phyloP scores from a whole-genome alignment of 2,888 invertebrate species.

The Chironomus tentans region DNA sequence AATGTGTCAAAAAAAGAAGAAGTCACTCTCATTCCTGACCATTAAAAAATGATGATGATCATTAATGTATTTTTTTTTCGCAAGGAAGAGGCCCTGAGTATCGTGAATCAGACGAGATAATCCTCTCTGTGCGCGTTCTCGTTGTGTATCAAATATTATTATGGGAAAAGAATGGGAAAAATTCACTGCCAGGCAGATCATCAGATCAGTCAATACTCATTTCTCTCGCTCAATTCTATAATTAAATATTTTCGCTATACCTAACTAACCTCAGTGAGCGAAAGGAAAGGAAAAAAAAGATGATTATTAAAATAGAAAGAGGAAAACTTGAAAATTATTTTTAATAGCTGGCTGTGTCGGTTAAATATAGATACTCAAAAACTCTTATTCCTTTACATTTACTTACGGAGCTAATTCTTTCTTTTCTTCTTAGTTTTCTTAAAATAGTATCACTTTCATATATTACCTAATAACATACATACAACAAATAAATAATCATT shows the following conservation, averaged over 20 bases:
- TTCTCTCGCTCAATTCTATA: slow-evolving; percentile 26
- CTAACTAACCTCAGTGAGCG: slow-evolving; percentile 19
- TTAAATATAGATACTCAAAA: slow-evolving; percentile 24
- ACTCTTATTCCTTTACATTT: slow-evolving; percentile 23
- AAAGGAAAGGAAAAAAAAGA: slow-evolving; percentile 6
- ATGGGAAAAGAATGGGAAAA: neutral
- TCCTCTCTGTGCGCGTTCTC: no score
- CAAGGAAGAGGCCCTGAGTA: neutral
- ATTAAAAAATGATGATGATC: no score
- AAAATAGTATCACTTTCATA: slow-evolving; percentile 25
- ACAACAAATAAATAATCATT: no score
- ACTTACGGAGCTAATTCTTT: slow-evolving; percentile 21
- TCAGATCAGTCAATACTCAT: slow-evolving; percentile 20
- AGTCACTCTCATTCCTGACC: no score
- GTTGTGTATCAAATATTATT: neutral
- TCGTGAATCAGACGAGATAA: no score
- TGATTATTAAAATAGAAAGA: slow-evolving; percentile 25
- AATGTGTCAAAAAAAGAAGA: no score
- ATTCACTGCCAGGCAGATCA: slow-evolving; percentile 14
- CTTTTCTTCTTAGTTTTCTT: slow-evolving; percentile 1
- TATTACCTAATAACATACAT: slow-evolving; percentile 13
- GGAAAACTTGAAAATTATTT: slow-evolving; percentile 26
- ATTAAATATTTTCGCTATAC: slow-evolving; percentile 25
- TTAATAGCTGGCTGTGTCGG: slow-evolving; percentile 23
- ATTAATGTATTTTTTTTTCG: neutral